Evolutionary conservation across 2,888 invertebrate species (phyloP).

Genomic region (Hypomecis punctinalis): DNA sequence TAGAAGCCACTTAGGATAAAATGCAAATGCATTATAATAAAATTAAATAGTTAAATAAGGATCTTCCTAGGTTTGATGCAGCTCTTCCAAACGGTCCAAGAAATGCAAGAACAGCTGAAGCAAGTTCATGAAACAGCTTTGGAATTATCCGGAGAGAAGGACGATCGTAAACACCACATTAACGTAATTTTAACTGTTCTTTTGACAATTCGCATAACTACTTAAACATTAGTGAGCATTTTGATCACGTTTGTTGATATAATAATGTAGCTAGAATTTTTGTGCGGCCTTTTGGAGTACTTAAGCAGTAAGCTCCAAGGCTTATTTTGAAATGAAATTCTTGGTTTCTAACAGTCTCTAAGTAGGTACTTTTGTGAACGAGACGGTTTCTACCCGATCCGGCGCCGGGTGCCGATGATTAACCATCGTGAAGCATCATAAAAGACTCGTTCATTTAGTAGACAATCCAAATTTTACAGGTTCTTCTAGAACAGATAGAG

Average conservation of each 20-base stretch:
- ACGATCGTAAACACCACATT: constrained; percentile 80
- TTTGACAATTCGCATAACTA: neutral
- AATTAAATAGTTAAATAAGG: neutral
- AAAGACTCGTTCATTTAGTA: too few relatives aligned
- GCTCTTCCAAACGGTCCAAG: constrained; percentile 73
- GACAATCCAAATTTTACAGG: constrained; percentile 59
- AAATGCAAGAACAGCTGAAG: constrained; percentile 70
- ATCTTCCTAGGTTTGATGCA: constrained; percentile 64
- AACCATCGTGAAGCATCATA: neutral
- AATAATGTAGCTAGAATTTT: too few relatives aligned
- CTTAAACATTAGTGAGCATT: neutral
- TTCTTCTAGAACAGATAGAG: constrained; percentile 87
- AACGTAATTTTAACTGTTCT: constrained; percentile 67
- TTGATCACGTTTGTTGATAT: too few relatives aligned
- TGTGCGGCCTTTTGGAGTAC: too few relatives aligned
- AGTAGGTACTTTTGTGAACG: too few relatives aligned
- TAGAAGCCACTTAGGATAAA: too few relatives aligned
- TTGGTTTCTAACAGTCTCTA: too few relatives aligned
- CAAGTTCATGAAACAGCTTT: constrained; percentile 72
- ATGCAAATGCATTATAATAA: too few relatives aligned
- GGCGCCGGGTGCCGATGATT: too few relatives aligned
- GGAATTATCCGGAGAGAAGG: constrained; percentile 83
- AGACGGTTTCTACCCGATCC: too few relatives aligned
- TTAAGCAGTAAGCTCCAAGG: too few relatives aligned
- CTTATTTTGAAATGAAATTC: too few relatives aligned